Evolutionary conservation across 1,140 invertebrate genomes (phyloP), one percentile per base, ranked within the genome.

Genomic region (Brachionus manjavacas): DNA sequence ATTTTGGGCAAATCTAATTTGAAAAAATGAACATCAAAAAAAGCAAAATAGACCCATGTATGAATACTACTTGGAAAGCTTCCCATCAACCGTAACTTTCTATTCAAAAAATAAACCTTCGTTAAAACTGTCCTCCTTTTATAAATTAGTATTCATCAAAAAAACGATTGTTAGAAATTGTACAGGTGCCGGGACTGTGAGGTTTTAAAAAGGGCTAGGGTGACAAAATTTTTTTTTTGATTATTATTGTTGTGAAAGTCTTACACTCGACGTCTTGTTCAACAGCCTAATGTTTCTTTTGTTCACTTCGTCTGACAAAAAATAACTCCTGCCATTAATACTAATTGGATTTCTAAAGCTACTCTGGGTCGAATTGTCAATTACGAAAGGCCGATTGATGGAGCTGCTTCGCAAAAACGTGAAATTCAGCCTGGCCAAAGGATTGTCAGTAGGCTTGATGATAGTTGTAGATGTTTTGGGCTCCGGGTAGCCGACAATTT

Each of bases 301-400:
- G 46, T 76, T 76, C 11, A 76, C 9, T 49, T 46, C 39, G 49
- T 76, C 72, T 3, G 72, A 49, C 41, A 76, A 46, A 49, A 49
- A 76, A 76, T 76, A 76, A 49, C 72, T 76, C 11, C 43, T 46
- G 12, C 72, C 72, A 49, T 76, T 76, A 4, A 76, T 76, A 76
- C 72, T 76, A 46, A 76, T 76, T 16, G 72, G 72, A 76, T 76
- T 76, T 49, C 72, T 76, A 25, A 49, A 49, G 20, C 43, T 76
- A 49, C 23, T 76, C 41, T 76, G 72, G 25, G 43, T 49, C n/a
- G 43, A 49, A 76, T 76, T 76, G 23, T 76, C 72, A 12, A 76
- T 76, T 0, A 76, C 41, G 52, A 25, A 76, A 23, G 72, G 72
- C n/a, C 43, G n/a, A 76, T 20, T 76, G 12, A 76, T 76, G 1